These are phyloP conservation scores for cat (Felis catus) DNA, from an alignment of 2,113 vertebrate species.

Conservation along the genomic window F.catus_Fca126_mat1.0 CM031417.1:123843001-123843500, in stretches of 20 bases:
- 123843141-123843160: background rate
- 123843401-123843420: background rate
- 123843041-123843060: background rate
- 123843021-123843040: constrained; percentile 9
- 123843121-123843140: background rate
- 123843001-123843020: background rate
- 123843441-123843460: constrained; percentile 48
- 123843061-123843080: constrained; percentile 28
- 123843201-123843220: background rate
- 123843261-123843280: constrained; percentile 3
- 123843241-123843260: background rate
- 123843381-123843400: background rate
- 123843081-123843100: background rate
- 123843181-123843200: background rate
- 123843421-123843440: constrained; percentile 57
- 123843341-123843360: constrained; percentile 16
- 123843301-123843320: constrained; percentile 42
- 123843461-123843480: constrained; percentile 23
- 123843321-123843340: constrained; percentile 44
- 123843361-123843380: constrained; percentile 50
- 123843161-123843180: background rate
- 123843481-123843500: background rate
- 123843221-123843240: background rate
- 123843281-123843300: constrained; percentile 32
- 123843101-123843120: background rate